A percentile compares a stretch with the other conserved stretches of the same genome.
Conservation (phyloP, 2,888 invertebrate genomes). For the Amaurobius ferox region DNA sequence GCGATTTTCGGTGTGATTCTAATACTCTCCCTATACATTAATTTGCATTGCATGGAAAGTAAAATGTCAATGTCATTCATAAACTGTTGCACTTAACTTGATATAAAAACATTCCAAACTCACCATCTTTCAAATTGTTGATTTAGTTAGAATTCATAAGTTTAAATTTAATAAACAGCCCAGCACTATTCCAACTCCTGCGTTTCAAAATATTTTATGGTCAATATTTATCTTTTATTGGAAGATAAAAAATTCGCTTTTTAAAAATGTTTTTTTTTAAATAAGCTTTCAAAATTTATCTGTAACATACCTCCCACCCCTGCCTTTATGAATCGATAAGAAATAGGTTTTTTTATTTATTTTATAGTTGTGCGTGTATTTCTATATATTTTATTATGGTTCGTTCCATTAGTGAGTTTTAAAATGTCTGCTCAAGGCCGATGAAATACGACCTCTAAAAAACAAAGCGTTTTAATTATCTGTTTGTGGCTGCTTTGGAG, state of each 20-base stretch:
- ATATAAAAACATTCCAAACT: not conserved
- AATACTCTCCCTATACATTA: too few species aligned
- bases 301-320: constrained; percentile 5
- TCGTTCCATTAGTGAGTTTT: constrained; percentile 22
- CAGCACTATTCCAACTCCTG: not conserved
- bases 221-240: constrained; percentile 19
- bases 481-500: not conserved
- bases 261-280: constrained; percentile 8
- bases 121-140: not conserved
- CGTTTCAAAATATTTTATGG: constrained; percentile 19
- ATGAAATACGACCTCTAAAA: constrained; percentile 11
- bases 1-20: too few species aligned
- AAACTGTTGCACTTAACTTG: not conserved
- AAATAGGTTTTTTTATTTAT: constrained; percentile 24
- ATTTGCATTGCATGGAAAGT: too few species aligned
- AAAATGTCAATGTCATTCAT: too few species aligned
- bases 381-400: constrained; percentile 18
- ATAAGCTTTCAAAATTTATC: constrained; percentile 39
- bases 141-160: not conserved
- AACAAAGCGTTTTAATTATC: constrained; percentile 15
- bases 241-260: constrained; percentile 28
- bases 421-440: constrained; percentile 1
- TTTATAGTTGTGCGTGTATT: constrained; percentile 16
- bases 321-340: constrained; percentile 28
- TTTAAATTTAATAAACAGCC: constrained; percentile 15